Conservation (phyloP, 2,888 invertebrate species). For the Petrophora chlorosata region DNA sequence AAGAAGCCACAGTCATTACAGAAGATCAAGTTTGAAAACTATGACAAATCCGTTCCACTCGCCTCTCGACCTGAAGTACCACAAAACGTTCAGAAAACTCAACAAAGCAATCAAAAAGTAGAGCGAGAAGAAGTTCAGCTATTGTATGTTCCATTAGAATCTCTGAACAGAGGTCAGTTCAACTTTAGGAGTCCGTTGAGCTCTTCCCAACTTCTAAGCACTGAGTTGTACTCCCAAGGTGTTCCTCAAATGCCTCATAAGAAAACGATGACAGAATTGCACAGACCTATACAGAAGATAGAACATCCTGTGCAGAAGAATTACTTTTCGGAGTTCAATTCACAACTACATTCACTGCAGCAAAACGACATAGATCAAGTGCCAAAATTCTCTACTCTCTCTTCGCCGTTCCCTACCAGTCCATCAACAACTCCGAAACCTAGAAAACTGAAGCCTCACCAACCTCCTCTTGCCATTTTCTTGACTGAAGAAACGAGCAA, state of each 20-base stretch:
- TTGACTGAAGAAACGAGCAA: constrained; percentile 82
- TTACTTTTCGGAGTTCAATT: constrained; percentile 66
- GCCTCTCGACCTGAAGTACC: constrained; percentile 45
- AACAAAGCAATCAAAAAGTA: constrained; percentile 46
- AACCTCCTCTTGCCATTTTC: constrained; percentile 93
- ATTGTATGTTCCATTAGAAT: constrained; percentile 92
- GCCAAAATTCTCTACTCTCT: constrained; percentile 66
- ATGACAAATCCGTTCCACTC: constrained; percentile 52
- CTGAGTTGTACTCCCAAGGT: constrained; percentile 61
- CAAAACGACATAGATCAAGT: constrained; percentile 57
- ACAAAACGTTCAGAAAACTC: constrained; percentile 37
- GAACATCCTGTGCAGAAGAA: constrained; percentile 56
- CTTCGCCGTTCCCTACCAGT: constrained; percentile 68
- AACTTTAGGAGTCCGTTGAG: constrained; percentile 64
- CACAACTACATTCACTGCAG: constrained; percentile 34
- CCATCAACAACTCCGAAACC: constrained; percentile 74
- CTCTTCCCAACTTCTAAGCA: constrained; percentile 54
- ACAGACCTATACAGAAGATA: constrained; percentile 52
- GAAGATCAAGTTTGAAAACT: constrained; percentile 68
- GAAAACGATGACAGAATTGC: constrained; percentile 54
- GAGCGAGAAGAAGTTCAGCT: constrained; percentile 89
- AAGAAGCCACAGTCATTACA: constrained; percentile 68
- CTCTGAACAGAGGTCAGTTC: constrained; percentile 82
- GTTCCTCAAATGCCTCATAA: constrained; percentile 51
- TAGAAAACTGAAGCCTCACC: constrained; percentile 89